phyloP scores from a whole-genome alignment of 2,888 invertebrate genomes.

The Smittia sp. region DNA sequence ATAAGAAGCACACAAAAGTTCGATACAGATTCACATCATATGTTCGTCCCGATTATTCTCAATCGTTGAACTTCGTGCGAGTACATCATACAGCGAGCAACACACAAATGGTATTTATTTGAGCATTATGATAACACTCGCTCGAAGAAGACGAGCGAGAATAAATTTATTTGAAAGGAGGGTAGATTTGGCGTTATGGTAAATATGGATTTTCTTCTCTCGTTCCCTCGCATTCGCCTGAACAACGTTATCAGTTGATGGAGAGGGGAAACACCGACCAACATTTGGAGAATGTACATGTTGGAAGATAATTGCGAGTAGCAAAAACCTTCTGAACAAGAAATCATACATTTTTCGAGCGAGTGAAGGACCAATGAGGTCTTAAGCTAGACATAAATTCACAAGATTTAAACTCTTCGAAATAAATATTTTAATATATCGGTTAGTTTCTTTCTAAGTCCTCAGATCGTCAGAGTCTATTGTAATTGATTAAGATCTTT shows the following conservation, averaged over 20 bases:
- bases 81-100: not conserved
- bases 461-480: too few species aligned
- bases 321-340: not conserved
- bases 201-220: not conserved
- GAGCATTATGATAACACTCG: not conserved
- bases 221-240: not conserved
- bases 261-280: not conserved
- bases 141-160: not conserved
- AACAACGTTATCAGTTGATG: not conserved
- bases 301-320: conserved; percentile 4
- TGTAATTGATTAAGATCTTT: too few species aligned
- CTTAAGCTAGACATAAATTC: too few species aligned
- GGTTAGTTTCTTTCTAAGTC: too few species aligned
- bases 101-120: not conserved
- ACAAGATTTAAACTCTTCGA: too few species aligned
- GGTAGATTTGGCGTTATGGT: not conserved
- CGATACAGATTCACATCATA: not conserved
- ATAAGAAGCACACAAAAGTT: not conserved
- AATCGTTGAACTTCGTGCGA: not conserved
- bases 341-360: not conserved
- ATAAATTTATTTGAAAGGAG: conserved; percentile 8
- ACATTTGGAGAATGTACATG: not conserved
- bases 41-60: not conserved
- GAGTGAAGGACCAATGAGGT: too few species aligned
- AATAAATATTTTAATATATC: too few species aligned